These are phyloP conservation scores for Caranx melampygus DNA, from an alignment of 2,113 vertebrate species.

Conservation along the genomic window DNA sequence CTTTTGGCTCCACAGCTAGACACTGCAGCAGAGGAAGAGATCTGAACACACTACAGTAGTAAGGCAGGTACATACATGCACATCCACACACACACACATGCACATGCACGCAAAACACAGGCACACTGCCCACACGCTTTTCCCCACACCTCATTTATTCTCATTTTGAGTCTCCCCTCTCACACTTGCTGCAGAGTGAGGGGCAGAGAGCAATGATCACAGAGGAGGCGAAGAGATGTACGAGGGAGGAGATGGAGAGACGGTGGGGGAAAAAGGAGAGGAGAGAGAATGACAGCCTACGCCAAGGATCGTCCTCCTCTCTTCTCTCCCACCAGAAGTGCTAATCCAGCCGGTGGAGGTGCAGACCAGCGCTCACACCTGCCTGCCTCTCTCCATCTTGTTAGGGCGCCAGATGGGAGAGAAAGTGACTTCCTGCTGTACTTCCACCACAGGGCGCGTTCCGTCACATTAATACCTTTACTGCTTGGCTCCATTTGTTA, in stretches of 20 bases:
- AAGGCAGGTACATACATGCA: slow-evolving; percentile 58
- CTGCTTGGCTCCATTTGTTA: slow-evolving; percentile 74
- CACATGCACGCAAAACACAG: slow-evolving; percentile 13
- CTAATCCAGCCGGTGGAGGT: slow-evolving; percentile 70
- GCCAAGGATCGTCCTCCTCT: slow-evolving; percentile 44
- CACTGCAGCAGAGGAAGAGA: slow-evolving; percentile 64
- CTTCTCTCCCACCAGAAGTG: slow-evolving; percentile 75
- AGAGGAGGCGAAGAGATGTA: slow-evolving; percentile 60
- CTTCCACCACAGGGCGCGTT: slow-evolving; percentile 70
- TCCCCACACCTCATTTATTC: slow-evolving; percentile 79
- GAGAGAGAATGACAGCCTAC: slow-evolving; percentile 58
- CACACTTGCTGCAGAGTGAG: slow-evolving; percentile 55
- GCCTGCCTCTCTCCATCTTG: slow-evolving; percentile 74
- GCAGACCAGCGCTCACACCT: slow-evolving; percentile 68
- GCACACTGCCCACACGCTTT: slow-evolving; percentile 51
- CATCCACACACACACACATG: slow-evolving; percentile 23
- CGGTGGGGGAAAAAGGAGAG: neutral
- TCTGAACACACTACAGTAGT: slow-evolving; percentile 41
- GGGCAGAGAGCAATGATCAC: slow-evolving; percentile 73
- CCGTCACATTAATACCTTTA: slow-evolving; percentile 76
- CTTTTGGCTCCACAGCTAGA: slow-evolving; percentile 67
- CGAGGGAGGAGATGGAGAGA: slow-evolving; percentile 50
- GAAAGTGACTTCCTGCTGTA: slow-evolving; percentile 75
- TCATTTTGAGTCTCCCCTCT: slow-evolving; percentile 69
- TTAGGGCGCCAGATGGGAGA: slow-evolving; percentile 74